Evolutionary conservation across 2,113 vertebrate species (phyloP).

Genomic region (Siphamia tubifer): DNA sequence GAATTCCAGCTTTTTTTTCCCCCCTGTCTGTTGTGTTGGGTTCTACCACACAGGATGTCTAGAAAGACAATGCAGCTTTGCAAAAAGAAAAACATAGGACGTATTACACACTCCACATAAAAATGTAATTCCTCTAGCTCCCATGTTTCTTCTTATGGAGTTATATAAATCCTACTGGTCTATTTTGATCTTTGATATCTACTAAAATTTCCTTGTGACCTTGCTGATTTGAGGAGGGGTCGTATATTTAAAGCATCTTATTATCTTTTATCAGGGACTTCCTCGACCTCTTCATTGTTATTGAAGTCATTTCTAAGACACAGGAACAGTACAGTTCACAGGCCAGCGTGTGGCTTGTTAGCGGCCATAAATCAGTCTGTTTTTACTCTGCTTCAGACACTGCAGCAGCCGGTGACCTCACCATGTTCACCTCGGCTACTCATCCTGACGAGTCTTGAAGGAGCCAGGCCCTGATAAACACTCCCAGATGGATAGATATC

Average conservation of each 20-base stretch:
- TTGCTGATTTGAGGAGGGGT: conserved; percentile 17
- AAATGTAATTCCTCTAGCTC: not conserved
- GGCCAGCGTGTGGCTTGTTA: conserved; percentile 53
- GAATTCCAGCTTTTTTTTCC: conserved; percentile 22
- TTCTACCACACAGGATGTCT: not conserved
- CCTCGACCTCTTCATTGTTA: not conserved
- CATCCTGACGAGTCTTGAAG: conserved; percentile 61
- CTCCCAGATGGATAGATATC: conserved; percentile 73
- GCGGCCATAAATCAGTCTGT: conserved; percentile 60
- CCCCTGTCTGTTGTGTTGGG: not conserved
- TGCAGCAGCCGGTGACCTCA: conserved; percentile 61
- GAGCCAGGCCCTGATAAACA: conserved; percentile 56
- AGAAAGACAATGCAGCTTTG: not conserved
- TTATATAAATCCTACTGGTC: not conserved
- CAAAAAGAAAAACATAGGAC: not conserved
- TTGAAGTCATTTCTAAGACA: conserved; percentile 12
- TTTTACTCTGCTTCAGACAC: conserved; percentile 28
- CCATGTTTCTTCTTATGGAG: not conserved
- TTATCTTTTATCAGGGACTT: conserved; percentile 4
- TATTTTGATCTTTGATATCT: not conserved
- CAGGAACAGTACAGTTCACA: conserved; percentile 8
- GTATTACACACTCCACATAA: not conserved
- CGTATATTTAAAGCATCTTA: conserved; percentile 15
- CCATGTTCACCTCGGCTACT: conserved; percentile 47
- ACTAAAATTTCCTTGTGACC: not conserved